These are phyloP conservation scores for Excalfactoria chinensis DNA, from an alignment of 2,113 vertebrate species.

Conservation along the genomic window DNA sequence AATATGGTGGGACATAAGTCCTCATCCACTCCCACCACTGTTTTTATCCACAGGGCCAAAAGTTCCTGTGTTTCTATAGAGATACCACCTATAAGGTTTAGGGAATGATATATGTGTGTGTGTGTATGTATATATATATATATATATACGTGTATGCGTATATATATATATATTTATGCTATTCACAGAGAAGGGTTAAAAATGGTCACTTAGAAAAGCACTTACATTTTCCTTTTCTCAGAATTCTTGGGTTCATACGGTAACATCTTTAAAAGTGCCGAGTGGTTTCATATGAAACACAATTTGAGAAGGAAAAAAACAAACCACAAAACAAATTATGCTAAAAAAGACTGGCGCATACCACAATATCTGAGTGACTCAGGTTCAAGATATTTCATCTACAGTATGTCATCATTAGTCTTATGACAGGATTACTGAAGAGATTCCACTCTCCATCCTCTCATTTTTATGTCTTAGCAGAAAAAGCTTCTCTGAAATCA, in stretches of 20 bases:
- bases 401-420: background rate
- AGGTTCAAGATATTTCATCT: background rate
- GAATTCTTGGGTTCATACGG: background rate
- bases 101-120: background rate
- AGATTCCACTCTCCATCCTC: background rate
- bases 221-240: background rate
- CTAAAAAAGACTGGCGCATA: background rate
- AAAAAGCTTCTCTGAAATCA: background rate
- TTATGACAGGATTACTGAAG: background rate
- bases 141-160: too few species aligned
- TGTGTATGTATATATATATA: too few species aligned
- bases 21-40: accelerated
- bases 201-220: background rate
- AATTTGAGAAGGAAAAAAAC: background rate
- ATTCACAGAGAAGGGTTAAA: background rate
- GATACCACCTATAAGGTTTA: background rate
- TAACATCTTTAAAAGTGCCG: background rate
- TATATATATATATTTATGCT: too few species aligned
- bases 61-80: background rate
- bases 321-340: background rate
- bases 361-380: background rate
- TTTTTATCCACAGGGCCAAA: background rate
- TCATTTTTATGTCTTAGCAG: background rate
- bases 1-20: background rate
- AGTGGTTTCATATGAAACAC: background rate